Conservation (phyloP, 2,888 invertebrate genomes). For the Drosophila testacea region DNA sequence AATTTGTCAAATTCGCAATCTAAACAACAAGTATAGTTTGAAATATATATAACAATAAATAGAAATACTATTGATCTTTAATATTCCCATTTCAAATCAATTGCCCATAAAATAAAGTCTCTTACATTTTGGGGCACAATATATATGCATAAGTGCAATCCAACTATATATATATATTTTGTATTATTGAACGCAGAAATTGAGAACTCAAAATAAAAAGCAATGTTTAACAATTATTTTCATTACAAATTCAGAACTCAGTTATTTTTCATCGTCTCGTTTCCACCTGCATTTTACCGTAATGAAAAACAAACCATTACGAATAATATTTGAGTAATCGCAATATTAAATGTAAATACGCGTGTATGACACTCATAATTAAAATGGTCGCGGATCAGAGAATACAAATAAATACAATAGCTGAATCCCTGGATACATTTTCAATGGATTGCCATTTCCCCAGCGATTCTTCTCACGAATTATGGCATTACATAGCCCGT, state of each 20-base stretch:
- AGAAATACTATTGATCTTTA: not conserved
- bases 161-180: not conserved
- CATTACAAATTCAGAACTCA: not conserved
- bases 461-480: constrained; percentile 31
- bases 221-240: constrained; percentile 21
- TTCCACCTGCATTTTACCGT: not conserved
- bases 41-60: not conserved
- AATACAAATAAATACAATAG: constrained; percentile 53
- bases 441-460: constrained; percentile 50
- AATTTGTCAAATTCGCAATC: not conserved
- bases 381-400: constrained; percentile 65
- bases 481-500: constrained; percentile 35
- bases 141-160: constrained; percentile 1
- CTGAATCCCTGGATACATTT: constrained; percentile 24
- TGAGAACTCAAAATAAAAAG: not conserved
- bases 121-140: not conserved
- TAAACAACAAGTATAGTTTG: too few species aligned
- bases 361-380: constrained; percentile 58
- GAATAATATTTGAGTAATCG: constrained; percentile 37
- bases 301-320: constrained; percentile 18
- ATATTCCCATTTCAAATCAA: constrained; percentile 1
- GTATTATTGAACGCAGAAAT: not conserved
- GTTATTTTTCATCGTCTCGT: not conserved
- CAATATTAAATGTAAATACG: constrained; percentile 72
- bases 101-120: constrained; percentile 7